phyloP scores from a whole-genome alignment of 1,140 invertebrate species.

The Lepidostoma basale region DNA sequence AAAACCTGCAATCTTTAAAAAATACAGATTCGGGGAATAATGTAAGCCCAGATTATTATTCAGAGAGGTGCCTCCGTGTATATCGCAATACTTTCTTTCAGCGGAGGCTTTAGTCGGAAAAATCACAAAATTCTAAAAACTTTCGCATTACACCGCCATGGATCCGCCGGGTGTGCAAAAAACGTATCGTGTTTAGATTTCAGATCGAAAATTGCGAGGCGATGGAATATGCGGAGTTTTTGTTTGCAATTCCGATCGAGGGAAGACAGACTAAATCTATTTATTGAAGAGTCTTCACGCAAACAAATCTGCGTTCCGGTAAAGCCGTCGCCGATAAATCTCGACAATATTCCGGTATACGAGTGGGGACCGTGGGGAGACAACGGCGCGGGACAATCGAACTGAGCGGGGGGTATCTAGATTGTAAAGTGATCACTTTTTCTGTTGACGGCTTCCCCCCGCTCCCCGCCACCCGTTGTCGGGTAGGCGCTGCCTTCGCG shows the following conservation, averaged over 20 bases:
- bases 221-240: conserved; percentile 2
- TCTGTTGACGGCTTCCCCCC: neutral
- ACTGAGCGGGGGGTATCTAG: conserved; percentile 1
- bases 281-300: conserved; percentile 27
- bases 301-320: conserved; percentile 24
- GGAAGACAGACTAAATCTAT: conserved; percentile 20
- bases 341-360: conserved; percentile 1
- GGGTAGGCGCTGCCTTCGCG: no score
- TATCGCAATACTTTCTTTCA: neutral
- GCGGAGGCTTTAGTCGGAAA: neutral
- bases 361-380: neutral
- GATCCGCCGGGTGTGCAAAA: neutral
- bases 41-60: neutral
- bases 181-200: conserved; percentile 4
- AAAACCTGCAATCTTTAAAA: no score
- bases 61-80: neutral
- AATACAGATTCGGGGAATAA: neutral
- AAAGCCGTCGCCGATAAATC: conserved; percentile 13
- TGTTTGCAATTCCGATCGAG: conserved; percentile 5
- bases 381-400: conserved; percentile 10
- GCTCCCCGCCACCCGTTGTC: no score
- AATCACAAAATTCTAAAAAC: conserved; percentile 3
- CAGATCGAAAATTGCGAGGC: conserved; percentile 9
- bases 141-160: neutral
- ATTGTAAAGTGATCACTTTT: conserved; percentile 8